Percentiles rank a stretch among this genome's conserved stretches.
Evolutionary conservation across 2,888 invertebrate species (phyloP).

Genomic region (Hirtodrosophila trivittata): DNA sequence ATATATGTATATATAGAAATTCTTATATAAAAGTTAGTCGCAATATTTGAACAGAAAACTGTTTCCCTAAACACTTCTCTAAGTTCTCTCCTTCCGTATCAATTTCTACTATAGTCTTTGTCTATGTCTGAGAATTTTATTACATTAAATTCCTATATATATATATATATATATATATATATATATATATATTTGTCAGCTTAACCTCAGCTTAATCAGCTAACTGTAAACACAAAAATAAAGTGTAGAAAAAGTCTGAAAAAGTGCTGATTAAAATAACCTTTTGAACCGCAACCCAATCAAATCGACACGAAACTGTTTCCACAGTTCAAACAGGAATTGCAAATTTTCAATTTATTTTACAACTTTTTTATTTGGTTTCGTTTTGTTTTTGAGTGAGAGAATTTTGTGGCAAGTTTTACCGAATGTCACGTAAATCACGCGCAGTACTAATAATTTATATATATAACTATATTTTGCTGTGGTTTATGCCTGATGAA

Average conservation of each 20-base stretch:
- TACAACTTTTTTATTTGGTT: constrained; percentile 20
- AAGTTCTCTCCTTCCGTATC: too few species aligned
- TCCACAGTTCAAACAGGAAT: constrained; percentile 34
- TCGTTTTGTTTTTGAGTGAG: constrained; percentile 15
- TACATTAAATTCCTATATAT: too few species aligned
- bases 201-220: constrained; percentile 38
- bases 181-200: constrained; percentile 7
- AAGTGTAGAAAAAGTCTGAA: too few species aligned
- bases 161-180: too few species aligned
- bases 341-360: constrained; percentile 53
- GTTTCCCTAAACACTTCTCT: too few species aligned
- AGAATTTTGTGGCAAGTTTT: constrained; percentile 27
- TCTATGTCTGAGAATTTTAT: too few species aligned
- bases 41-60: too few species aligned
- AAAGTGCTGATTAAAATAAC: constrained; percentile 35
- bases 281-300: constrained; percentile 35
- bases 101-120: too few species aligned
- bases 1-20: too few species aligned
- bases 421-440: constrained; percentile 63
- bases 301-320: constrained; percentile 34
- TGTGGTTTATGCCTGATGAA: too few species aligned
- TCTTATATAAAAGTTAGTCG: too few species aligned
- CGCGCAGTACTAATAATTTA: constrained; percentile 31
- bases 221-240: neutral
- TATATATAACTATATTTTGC: constrained; percentile 12